A percentile compares a stretch with the other conserved stretches of the same genome.
Conservation (phyloP, 2,113 vertebrate genomes). For the Tyto alba region DNA sequence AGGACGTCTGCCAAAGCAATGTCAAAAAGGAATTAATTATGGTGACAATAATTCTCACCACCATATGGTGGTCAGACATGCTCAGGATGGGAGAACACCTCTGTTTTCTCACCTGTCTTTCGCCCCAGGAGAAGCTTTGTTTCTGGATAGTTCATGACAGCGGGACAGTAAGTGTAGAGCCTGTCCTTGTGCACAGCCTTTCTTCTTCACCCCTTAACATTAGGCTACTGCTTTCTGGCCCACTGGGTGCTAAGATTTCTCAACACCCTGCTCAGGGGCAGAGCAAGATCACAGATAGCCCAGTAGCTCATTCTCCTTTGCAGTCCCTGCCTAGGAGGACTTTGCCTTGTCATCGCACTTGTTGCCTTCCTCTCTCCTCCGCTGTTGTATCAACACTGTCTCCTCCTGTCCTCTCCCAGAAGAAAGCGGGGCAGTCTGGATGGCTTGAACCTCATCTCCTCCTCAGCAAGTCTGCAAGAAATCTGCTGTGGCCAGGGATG, state of each 20-base stretch:
- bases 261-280: background rate
- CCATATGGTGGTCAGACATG: slow-evolving; percentile 16
- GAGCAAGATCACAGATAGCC: background rate
- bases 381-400: background rate
- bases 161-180: background rate
- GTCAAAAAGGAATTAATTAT: background rate
- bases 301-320: background rate
- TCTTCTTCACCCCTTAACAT: background rate
- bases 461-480: background rate
- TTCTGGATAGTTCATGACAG: background rate
- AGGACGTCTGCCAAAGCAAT: background rate
- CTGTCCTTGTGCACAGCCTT: background rate
- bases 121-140: background rate
- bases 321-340: background rate
- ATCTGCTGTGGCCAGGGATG: background rate
- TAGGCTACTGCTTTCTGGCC: background rate
- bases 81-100: background rate
- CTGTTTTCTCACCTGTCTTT: slow-evolving; percentile 11
- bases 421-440: background rate
- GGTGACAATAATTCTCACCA: background rate
- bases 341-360: background rate
- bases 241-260: background rate
- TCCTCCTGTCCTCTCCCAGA: background rate
- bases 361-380: background rate
- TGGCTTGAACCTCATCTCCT: background rate